Percentiles rank a stretch among this genome's conserved stretches.
phyloP scores from a whole-genome alignment of 2,888 invertebrate genomes.

The Harpalus rufipes region DNA sequence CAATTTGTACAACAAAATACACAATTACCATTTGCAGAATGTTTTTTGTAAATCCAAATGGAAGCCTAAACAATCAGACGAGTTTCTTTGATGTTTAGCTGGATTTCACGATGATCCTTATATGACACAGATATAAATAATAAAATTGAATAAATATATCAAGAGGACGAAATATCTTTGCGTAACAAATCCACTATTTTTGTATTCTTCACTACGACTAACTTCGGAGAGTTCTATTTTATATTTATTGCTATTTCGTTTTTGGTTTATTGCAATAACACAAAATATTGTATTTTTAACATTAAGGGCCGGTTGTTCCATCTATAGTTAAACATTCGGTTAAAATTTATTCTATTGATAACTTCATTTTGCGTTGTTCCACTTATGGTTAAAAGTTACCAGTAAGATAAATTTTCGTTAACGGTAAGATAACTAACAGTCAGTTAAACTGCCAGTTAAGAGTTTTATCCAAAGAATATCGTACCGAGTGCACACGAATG shows the following conservation, averaged over 20 bases:
- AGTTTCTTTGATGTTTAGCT: conserved; percentile 39
- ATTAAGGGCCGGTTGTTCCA: too few relatives aligned
- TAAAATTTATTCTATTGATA: too few relatives aligned
- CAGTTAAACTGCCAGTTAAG: too few relatives aligned
- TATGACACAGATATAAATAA: conserved; percentile 15
- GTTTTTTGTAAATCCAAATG: conserved; percentile 39
- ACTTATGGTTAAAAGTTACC: too few relatives aligned
- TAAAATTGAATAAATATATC: conserved; percentile 47
- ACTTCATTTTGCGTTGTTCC: too few relatives aligned
- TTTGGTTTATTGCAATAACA: conserved; percentile 26
- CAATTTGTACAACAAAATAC: conserved; percentile 15
- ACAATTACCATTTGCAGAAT: conserved; percentile 27
- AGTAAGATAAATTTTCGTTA: too few relatives aligned
- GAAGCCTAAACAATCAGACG: conserved; percentile 28
- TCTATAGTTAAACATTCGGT: too few relatives aligned
- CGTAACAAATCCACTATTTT: conserved; percentile 37
- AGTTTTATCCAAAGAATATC: too few relatives aligned
- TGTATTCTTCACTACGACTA: conserved; percentile 17
- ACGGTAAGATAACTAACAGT: too few relatives aligned
- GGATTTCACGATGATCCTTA: not conserved
- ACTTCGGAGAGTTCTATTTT: conserved; percentile 37
- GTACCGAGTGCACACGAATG: too few relatives aligned
- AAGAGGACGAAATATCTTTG: conserved; percentile 5
- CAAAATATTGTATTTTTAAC: conserved; percentile 40
- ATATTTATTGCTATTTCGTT: conserved; percentile 42